Evolutionary conservation across 2,797 vertebrate species (phyloP).

Genomic region (Hippoglossus hippoglossus): DNA sequence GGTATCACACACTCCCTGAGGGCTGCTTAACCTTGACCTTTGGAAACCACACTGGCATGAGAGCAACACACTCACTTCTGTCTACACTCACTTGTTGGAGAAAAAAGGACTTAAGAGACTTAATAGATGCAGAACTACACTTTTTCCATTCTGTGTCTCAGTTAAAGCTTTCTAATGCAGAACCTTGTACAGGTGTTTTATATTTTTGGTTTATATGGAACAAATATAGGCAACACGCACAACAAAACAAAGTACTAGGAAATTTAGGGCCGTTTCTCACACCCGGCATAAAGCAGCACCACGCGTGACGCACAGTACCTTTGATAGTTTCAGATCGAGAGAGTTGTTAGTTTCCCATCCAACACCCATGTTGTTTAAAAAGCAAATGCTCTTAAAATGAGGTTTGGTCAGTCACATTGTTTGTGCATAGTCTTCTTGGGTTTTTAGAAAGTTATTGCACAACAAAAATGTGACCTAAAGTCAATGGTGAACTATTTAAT

Average conservation of each 20-base stretch:
- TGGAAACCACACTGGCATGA: slow-evolving; percentile 41
- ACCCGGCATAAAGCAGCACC: slow-evolving; percentile 4
- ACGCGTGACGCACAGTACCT: too few relatives aligned
- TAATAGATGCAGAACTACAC: background rate
- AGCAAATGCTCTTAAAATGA: too few relatives aligned
- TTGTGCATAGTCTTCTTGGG: too few relatives aligned
- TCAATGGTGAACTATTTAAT: too few relatives aligned
- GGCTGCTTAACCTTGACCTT: slow-evolving; percentile 56
- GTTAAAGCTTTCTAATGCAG: background rate
- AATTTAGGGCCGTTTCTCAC: background rate
- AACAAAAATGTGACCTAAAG: too few relatives aligned
- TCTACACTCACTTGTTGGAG: slow-evolving; percentile 3
- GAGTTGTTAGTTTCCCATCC: too few relatives aligned
- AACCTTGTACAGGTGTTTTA: slow-evolving; percentile 2
- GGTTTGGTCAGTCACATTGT: too few relatives aligned
- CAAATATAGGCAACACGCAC: background rate
- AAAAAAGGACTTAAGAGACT: background rate
- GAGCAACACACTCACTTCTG: slow-evolving; percentile 8
- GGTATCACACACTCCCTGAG: slow-evolving; percentile 49
- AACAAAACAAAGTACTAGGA: background rate
- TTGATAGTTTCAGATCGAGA: too few relatives aligned
- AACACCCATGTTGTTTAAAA: too few relatives aligned
- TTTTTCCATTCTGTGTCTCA: background rate
- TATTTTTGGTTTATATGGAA: slow-evolving; percentile 9
- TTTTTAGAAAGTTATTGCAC: too few relatives aligned